These are phyloP conservation scores for Phalacrocorax carbo DNA, from an alignment of 2,113 vertebrate species.

Conservation along the genomic window DNA sequence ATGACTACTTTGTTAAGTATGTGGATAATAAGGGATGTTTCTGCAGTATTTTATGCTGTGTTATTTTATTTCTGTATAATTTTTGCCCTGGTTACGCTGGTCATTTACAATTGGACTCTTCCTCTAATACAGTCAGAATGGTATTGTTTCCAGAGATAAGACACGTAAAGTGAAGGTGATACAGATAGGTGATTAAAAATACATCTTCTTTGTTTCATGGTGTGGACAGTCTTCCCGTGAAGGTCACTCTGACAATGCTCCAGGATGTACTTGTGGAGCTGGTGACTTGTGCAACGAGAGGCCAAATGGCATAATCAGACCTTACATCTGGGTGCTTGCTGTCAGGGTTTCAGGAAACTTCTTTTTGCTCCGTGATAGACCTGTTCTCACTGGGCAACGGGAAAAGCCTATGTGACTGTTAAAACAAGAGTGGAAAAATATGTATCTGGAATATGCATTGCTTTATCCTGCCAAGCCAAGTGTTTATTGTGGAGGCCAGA, in stretches of 20 bases:
- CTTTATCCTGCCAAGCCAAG: constrained; percentile 58
- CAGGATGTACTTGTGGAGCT: constrained; percentile 32
- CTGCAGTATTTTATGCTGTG: not conserved
- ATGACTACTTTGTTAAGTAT: not conserved
- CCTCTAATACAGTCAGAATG: not conserved
- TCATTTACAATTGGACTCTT: not conserved
- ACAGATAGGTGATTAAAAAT: constrained; percentile 12
- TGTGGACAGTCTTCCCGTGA: not conserved
- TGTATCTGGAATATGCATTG: constrained; percentile 63
- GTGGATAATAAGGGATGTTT: not conserved
- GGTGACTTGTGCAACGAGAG: not conserved
- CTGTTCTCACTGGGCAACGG: constrained; percentile 24
- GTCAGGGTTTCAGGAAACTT: constrained; percentile 45
- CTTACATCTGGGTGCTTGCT: constrained; percentile 42
- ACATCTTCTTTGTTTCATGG: constrained; percentile 18
- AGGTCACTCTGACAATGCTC: constrained; percentile 35
- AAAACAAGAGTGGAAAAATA: constrained; percentile 65
- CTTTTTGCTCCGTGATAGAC: constrained; percentile 35
- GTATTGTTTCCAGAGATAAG: not conserved
- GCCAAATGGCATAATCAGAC: constrained; percentile 17
- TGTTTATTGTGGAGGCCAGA: constrained; percentile 63
- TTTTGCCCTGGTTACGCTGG: not conserved
- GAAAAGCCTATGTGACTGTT: constrained; percentile 52
- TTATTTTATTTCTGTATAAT: not conserved
- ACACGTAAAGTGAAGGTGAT: not conserved